Percentiles rank a stretch among this genome's conserved stretches.
phyloP scores from a whole-genome alignment of 1,140 invertebrate species.

The Drosophila willistoni region DNA sequence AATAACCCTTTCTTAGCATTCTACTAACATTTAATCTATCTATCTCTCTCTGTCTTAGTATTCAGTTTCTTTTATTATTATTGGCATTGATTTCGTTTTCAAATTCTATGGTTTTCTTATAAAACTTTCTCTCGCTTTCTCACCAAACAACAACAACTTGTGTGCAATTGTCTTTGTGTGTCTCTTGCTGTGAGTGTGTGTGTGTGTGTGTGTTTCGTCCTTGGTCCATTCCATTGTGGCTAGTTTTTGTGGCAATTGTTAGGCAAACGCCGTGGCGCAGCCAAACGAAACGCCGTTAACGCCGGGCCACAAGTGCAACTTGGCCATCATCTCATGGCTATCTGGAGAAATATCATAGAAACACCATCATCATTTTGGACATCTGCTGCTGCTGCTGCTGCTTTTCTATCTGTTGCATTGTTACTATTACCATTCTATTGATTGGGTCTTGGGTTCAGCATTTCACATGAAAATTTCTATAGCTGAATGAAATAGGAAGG shows the following conservation, averaged over 20 bases:
- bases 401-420: constrained; percentile 11
- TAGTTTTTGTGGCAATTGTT: constrained; percentile 44
- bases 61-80: neutral
- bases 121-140: neutral
- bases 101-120: neutral
- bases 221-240: constrained; percentile 40
- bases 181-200: neutral
- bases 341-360: neutral
- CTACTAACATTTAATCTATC: too few species aligned
- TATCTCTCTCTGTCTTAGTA: neutral
- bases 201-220: constrained; percentile 8
- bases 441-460: constrained; percentile 8
- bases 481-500: constrained; percentile 21
- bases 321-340: neutral
- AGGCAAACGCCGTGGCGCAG: constrained; percentile 64
- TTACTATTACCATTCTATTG: neutral
- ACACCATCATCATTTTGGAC: neutral
- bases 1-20: too few species aligned
- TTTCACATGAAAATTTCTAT: constrained; percentile 30
- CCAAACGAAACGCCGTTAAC: constrained; percentile 57
- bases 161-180: neutral
- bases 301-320: constrained; percentile 53
- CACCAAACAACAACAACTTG: neutral
- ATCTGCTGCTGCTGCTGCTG: constrained; percentile 1
- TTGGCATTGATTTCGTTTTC: constrained; percentile 4